Evolutionary conservation across 2,113 vertebrate species (phyloP), one percentile per base, ranked within the genome.

Genomic region (Siniperca knerii): DNA sequence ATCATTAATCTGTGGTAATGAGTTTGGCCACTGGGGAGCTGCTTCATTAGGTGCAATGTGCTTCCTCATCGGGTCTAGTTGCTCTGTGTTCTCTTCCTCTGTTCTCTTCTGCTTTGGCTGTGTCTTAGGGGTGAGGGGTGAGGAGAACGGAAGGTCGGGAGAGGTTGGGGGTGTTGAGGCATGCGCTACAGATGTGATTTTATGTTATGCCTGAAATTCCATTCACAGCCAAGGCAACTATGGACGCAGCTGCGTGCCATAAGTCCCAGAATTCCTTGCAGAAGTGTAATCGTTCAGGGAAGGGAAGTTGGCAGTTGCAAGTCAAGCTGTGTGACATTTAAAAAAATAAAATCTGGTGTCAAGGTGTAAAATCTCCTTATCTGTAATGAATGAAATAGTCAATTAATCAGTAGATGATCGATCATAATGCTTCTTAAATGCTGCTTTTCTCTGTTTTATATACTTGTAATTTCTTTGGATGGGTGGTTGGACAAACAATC

Each of bases 1-100:
- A 66, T 89, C 72, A 77, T 91, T 86, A 85, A 81, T 82, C 75
- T 83, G 72, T 35, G 54, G 65, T 89, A 82, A 92, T 89, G 90
- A 90, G 60, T 83, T 81, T 76, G 69, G 71, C 76, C 83, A 81
- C 79, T 12, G 0, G 76, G 74, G 77, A 86, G 76, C 66, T 33
- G 69, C 75, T 88, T 84, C 85, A 82, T 87, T 82, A 83, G 81
- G 60, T 42, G 23, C 79, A 77, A 72, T 77, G 86, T 81, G 89
- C 85, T 75, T 87, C 61, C 81, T 89, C 85, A 85, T 92, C 75
- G 72, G 64, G 82, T 88, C 40, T 20, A 6, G 21, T 69, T 50
- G 69, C 77, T 68, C 64, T 37, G 33, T 6, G 42, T 60, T 58
- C 61, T 55, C 62, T 61, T 44, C 60, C 75, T 69, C 23, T 54